These are phyloP conservation scores for Tinea trinotella DNA, from an alignment of 2,888 invertebrate genomes.

Conservation along the genomic window DNA sequence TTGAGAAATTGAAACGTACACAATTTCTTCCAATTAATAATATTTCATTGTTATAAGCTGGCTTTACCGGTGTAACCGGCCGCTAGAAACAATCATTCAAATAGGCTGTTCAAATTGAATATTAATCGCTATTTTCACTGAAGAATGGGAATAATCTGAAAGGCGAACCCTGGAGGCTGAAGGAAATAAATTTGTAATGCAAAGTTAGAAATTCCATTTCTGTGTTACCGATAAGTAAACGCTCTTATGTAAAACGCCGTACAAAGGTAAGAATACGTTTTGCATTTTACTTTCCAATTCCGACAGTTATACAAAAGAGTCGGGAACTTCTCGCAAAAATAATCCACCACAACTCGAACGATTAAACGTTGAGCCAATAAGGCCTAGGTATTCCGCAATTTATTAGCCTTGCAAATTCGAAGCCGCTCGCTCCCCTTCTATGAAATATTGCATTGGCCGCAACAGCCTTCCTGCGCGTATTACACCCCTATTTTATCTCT, in stretches of 20 bases:
- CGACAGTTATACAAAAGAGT: constrained; percentile 35
- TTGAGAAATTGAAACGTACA: constrained; percentile 13
- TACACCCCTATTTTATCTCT: constrained; percentile 71
- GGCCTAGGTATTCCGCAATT: constrained; percentile 68
- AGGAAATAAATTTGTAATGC: constrained; percentile 70
- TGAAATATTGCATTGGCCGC: constrained; percentile 65
- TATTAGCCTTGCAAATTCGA: constrained; percentile 71
- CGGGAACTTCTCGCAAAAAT: constrained; percentile 43
- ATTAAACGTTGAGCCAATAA: constrained; percentile 64
- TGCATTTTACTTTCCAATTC: constrained; percentile 50
- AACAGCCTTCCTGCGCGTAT: constrained; percentile 53
- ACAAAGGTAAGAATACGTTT: constrained; percentile 58
- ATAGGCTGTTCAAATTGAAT: constrained; percentile 69
- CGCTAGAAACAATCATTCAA: constrained; percentile 65
- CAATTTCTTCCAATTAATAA: constrained; percentile 37
- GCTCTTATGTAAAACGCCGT: constrained; percentile 41
- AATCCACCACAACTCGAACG: constrained; percentile 51
- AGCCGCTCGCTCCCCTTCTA: constrained; percentile 52
- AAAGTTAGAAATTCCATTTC: constrained; percentile 68
- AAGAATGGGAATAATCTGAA: constrained; percentile 63
- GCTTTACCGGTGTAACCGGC: constrained; percentile 39
- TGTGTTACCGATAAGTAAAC: constrained; percentile 65
- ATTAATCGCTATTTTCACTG: constrained; percentile 67
- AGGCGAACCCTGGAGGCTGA: constrained; percentile 45
- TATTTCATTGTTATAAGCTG: constrained; percentile 46